Conservation (phyloP, 1,140 invertebrate species). For the Danaus plexippus region DNA sequence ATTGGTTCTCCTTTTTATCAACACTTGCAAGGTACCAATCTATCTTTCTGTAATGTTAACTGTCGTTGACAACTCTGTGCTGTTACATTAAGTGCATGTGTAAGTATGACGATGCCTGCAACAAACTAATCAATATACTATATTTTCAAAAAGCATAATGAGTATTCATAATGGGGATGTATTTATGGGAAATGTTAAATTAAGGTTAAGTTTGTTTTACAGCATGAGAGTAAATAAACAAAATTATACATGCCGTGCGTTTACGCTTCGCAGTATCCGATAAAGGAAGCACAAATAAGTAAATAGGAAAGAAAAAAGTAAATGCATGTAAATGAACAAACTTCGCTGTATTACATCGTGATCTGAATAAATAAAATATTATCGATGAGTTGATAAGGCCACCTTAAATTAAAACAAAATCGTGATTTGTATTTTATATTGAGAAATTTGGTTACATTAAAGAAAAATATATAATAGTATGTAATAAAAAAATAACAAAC, state of each 20-base stretch:
- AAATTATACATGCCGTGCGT: constrained; percentile 19
- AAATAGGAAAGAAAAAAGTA: constrained; percentile 50
- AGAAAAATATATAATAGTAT: too few species aligned
- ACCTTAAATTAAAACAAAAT: constrained; percentile 56
- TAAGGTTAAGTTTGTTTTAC: too few species aligned
- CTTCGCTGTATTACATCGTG: constrained; percentile 58
- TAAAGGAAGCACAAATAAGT: constrained; percentile 53
- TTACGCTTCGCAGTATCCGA: constrained; percentile 45
- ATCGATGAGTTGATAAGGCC: constrained; percentile 61
- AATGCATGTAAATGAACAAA: constrained; percentile 64
- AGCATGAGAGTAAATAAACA: too few species aligned
- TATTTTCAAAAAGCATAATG: too few species aligned
- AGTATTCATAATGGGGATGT: too few species aligned
- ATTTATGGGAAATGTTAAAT: too few species aligned
- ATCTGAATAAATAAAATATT: constrained; percentile 58
- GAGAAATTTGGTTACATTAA: too few species aligned
- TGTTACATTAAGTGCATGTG: too few species aligned
- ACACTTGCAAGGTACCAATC: constrained; percentile 61
- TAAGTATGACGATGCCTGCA: too few species aligned
- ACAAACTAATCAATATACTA: too few species aligned
- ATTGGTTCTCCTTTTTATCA: constrained; percentile 56
- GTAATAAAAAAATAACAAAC: constrained; percentile 20
- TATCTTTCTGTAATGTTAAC: constrained; percentile 47
- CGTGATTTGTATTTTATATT: too few species aligned
- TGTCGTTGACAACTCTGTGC: constrained; percentile 13